A percentile compares a stretch with the other conserved stretches of the same genome.
These are phyloP conservation scores for Cyclargus thomasi DNA, from an alignment of 1,140 invertebrate genomes.

Conservation along the genomic window DNA sequence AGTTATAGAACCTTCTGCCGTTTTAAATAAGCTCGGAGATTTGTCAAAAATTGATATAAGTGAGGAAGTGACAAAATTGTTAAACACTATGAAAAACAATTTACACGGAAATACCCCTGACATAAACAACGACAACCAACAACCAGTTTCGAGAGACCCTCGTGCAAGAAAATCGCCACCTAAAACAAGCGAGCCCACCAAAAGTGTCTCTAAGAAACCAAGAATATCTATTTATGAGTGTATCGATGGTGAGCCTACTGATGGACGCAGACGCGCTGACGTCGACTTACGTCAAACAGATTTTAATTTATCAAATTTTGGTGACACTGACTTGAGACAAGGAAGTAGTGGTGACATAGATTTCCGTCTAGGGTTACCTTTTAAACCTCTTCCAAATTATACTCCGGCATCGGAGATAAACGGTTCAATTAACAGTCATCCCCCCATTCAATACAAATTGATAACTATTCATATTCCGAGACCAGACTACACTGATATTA, in stretches of 20 bases:
- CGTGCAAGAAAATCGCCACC: conserved; percentile 53
- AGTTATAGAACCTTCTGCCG: conserved; percentile 66
- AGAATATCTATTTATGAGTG: conserved; percentile 72
- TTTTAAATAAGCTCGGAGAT: conserved; percentile 81
- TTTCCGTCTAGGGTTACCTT: conserved; percentile 82
- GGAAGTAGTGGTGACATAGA: conserved; percentile 79
- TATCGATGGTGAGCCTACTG: conserved; percentile 66
- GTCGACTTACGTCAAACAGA: conserved; percentile 78
- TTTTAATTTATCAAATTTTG: conserved; percentile 62
- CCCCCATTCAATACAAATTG: conserved; percentile 82
- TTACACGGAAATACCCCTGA: conserved; percentile 49
- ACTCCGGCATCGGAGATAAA: conserved; percentile 90
- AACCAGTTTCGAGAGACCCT: conserved; percentile 47
- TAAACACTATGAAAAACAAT: conserved; percentile 79
- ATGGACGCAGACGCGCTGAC: conserved; percentile 69
- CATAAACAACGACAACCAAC: conserved; percentile 34
- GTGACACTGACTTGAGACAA: conserved; percentile 76
- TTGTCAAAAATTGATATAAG: conserved; percentile 85
- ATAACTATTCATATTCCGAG: conserved; percentile 81
- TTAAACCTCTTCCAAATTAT: conserved; percentile 85
- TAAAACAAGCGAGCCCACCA: conserved; percentile 43
- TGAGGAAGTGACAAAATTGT: conserved; percentile 81
- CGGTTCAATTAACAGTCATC: conserved; percentile 85
- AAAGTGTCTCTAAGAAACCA: conserved; percentile 44
- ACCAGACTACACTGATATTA: conserved; percentile 84